Evolutionary conservation across 2,113 vertebrate genomes (phyloP).

Genomic region (Leptodactylus fuscus): DNA sequence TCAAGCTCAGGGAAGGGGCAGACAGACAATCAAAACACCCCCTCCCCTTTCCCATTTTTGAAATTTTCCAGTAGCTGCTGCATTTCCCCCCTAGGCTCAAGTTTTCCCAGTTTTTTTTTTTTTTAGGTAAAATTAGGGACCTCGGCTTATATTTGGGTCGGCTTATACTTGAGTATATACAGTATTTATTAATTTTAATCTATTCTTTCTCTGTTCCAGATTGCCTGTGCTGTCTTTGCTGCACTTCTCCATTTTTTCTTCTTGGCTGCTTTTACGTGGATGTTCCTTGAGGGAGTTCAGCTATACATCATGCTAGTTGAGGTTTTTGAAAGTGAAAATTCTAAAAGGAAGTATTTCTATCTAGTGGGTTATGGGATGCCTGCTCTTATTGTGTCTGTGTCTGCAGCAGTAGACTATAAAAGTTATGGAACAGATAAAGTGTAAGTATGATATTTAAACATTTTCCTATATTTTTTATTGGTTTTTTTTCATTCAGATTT

Average conservation of each 20-base stretch:
- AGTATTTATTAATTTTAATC: not conserved
- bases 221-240: constrained; percentile 94
- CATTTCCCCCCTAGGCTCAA: no score
- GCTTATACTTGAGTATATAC: no score
- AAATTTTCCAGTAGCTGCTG: no score
- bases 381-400: constrained; percentile 91
- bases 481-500: not conserved
- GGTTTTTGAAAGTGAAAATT: constrained; percentile 97
- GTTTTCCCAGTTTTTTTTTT: no score
- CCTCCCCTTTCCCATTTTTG: no score
- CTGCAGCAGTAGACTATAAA: constrained; percentile 92
- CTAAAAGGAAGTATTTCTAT: constrained; percentile 93
- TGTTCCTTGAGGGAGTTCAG: constrained; percentile 97
- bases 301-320: constrained; percentile 99
- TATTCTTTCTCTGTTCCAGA: constrained; percentile 73
- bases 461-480: not conserved
- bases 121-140: no score
- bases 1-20: no score
- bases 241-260: constrained; percentile 98
- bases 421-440: constrained; percentile 96
- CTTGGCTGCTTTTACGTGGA: constrained; percentile 98
- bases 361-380: constrained; percentile 94
- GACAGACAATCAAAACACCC: no score
- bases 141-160: no score
- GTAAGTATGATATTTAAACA: constrained; percentile 77